Evolutionary conservation across 2,888 invertebrate species (phyloP).

Genomic region (Cephalotes varians): DNA sequence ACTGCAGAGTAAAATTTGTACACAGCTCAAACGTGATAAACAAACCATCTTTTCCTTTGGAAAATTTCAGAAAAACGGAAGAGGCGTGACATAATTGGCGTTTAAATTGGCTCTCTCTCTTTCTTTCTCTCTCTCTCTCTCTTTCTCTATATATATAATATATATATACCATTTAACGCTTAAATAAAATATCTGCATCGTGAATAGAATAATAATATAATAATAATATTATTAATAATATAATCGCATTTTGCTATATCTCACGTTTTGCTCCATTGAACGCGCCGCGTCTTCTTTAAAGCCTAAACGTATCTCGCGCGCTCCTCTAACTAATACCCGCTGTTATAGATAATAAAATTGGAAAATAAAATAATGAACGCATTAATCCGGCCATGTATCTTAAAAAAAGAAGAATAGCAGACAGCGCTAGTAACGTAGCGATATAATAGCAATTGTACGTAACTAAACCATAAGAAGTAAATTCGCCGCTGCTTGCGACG

Average conservation of each 20-base stretch:
- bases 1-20: conserved; percentile 15
- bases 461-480: conserved; percentile 78
- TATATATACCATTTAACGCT: conserved; percentile 65
- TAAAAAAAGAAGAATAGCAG: conserved; percentile 71
- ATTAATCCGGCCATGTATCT: conserved; percentile 75
- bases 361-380: conserved; percentile 80
- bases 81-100: conserved; percentile 28
- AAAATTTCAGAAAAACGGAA: conserved; percentile 34
- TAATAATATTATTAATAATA: conserved; percentile 61
- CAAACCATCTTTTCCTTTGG: not conserved
- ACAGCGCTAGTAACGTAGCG: conserved; percentile 55
- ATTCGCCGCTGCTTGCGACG: conserved; percentile 70
- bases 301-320: conserved; percentile 76
- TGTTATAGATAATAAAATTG: conserved; percentile 81
- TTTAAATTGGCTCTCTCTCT: conserved; percentile 23
- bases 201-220: conserved; percentile 73
- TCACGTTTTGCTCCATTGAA: conserved; percentile 55
- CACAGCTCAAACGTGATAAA: not conserved
- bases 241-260: conserved; percentile 57
- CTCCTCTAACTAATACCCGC: conserved; percentile 80
- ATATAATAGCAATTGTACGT: conserved; percentile 73
- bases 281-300: conserved; percentile 72
- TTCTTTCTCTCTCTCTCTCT: conserved; percentile 5
- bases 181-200: conserved; percentile 79
- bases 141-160: conserved; percentile 59